Conservation (phyloP, 2,797 vertebrate species). For the Aotus griseimembra region DNA sequence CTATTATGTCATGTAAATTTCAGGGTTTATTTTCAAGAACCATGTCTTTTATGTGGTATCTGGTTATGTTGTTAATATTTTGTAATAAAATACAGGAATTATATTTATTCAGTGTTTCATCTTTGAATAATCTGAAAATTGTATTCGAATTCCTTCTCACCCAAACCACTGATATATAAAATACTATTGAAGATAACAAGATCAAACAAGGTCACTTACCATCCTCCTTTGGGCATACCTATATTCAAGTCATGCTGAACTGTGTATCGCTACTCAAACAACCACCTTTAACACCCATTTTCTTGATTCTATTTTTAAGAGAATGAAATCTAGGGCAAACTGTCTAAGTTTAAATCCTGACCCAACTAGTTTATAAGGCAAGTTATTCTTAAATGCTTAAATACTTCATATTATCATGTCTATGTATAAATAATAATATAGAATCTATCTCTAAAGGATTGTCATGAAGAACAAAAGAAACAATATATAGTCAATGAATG, state of each 20-base stretch:
- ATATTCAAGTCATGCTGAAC: neutral
- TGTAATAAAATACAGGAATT: neutral
- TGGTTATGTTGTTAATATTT: neutral
- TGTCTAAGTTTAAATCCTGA: neutral
- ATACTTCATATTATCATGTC: neutral
- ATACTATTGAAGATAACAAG: neutral
- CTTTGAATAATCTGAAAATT: neutral
- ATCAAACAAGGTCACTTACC: neutral
- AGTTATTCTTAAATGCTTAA: neutral
- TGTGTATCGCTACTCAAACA: neutral
- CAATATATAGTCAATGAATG: neutral
- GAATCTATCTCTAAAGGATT: neutral
- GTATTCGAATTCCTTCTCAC: neutral
- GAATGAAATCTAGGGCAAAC: neutral
- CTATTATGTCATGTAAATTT: neutral
- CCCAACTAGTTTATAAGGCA: neutral
- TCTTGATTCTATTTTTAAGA: constrained; percentile 7
- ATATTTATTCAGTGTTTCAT: neutral
- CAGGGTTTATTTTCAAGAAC: neutral
- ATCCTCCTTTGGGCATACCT: neutral
- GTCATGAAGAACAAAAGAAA: neutral
- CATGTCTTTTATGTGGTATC: neutral
- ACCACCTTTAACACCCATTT: neutral
- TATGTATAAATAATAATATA: neutral
- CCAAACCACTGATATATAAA: neutral